Percentiles rank a stretch among this genome's conserved stretches.
Evolutionary conservation across 2,888 invertebrate genomes (phyloP).

Genomic region (Alentia gelatinosa): DNA sequence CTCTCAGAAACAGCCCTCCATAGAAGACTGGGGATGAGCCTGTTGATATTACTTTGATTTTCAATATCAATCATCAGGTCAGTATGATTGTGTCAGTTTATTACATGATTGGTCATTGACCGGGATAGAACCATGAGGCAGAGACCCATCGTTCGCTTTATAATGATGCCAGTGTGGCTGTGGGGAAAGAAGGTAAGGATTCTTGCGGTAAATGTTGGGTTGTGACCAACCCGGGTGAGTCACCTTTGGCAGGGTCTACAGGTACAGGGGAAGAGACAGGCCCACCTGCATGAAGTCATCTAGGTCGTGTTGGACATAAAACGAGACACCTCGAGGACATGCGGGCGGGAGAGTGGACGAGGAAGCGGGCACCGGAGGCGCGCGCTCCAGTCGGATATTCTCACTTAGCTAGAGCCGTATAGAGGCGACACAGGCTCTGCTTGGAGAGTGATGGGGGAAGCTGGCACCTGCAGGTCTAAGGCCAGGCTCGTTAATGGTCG

Average conservation of each 20-base stretch:
- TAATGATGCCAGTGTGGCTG: no score
- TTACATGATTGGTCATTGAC: no score
- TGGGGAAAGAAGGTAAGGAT: no score
- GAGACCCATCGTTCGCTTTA: no score
- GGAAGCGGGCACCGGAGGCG: neutral
- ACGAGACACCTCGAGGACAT: neutral
- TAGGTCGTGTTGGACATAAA: neutral
- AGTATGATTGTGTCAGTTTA: no score
- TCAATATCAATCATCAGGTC: no score
- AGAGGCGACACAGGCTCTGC: neutral
- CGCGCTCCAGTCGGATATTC: neutral
- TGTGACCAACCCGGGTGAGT: neutral
- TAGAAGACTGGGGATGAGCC: no score
- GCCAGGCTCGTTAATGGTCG: neutral
- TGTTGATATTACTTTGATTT: no score
- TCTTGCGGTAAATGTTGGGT: neutral
- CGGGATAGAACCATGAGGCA: no score
- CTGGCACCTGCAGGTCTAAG: neutral
- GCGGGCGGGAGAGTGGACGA: neutral
- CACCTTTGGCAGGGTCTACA: neutral
- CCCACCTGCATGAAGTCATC: neutral
- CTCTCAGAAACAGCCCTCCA: no score
- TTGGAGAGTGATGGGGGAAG: neutral
- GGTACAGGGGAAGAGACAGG: neutral
- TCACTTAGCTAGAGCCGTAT: neutral